Evolutionary conservation across 2,888 invertebrate species (phyloP).

Genomic region (Perizoma flavofasciatum): DNA sequence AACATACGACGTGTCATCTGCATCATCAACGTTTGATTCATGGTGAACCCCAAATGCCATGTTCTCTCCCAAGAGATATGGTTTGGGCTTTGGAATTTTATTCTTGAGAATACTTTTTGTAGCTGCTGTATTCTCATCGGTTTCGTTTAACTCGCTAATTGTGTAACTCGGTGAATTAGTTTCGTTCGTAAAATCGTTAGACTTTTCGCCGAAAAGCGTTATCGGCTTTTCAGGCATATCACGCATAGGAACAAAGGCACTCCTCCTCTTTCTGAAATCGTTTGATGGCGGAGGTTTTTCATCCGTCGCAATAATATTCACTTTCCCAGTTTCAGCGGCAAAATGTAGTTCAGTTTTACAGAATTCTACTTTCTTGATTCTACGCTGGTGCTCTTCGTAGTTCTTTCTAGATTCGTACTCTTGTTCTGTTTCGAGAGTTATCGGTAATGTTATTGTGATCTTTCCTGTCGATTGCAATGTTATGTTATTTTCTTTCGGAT

Average conservation of each 20-base stretch:
- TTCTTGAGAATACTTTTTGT: conserved; percentile 90
- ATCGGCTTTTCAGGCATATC: conserved; percentile 80
- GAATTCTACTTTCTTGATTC: conserved; percentile 91
- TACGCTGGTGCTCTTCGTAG: conserved; percentile 71
- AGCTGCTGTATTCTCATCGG: conserved; percentile 80
- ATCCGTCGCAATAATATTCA: conserved; percentile 94
- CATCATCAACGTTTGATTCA: conserved; percentile 45
- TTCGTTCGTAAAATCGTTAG: conserved; percentile 49
- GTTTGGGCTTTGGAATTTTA: conserved; percentile 89
- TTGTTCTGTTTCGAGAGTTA: conserved; percentile 59
- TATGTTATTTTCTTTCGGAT: conserved; percentile 61
- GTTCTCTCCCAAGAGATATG: conserved; percentile 89
- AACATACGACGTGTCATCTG: conserved; percentile 42
- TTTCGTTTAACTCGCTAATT: conserved; percentile 63
- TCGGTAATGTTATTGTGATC: conserved; percentile 71
- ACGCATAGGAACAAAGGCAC: conserved; percentile 74
- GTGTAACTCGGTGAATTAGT: conserved; percentile 44
- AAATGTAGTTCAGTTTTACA: conserved; percentile 95
- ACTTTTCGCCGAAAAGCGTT: conserved; percentile 86
- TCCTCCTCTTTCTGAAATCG: conserved; percentile 89
- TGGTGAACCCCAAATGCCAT: conserved; percentile 71
- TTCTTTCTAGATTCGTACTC: conserved; percentile 44
- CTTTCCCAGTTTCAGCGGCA: conserved; percentile 92
- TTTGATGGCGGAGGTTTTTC: conserved; percentile 94
- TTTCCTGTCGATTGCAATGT: conserved; percentile 70